Evolutionary conservation across 2,888 invertebrate genomes (phyloP), one percentile per base, ranked within the genome.

Genomic region (Lasioglossum pauxillum): DNA sequence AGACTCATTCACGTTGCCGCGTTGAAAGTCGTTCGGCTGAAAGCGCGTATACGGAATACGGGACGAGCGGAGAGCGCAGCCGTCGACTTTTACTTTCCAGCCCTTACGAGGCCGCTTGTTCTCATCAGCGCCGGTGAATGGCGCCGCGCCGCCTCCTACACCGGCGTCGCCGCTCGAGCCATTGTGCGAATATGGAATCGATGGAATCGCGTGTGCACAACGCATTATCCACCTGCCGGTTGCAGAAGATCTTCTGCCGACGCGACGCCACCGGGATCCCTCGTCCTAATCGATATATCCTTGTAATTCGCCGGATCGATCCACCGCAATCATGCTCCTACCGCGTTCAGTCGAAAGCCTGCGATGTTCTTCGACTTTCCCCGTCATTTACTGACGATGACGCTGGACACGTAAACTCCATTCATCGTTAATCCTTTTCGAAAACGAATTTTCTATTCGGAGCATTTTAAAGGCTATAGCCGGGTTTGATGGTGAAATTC

Each of bases 151-250:
- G 84, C 87, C 86, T 80, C 86, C 84, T 64, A 82, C 79, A 44
- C 87, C 83, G 78, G 75, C 80, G 83, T 80, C 81, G 80, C 78
- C 77, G 78, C 79, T 85, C 86, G 80, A 83, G 83, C 89, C 92
- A 92, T 92, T 92, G 91, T 93, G 87, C 89, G 85, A 89, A 86
- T 90, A 89, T 88, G 89, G 89, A 94, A 94, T 94, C 94, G 93
- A 94, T 94, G 93, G 88, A 93, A 92, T 94, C 92, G 94, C 94
- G 94, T 94, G 94, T 92, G 90, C 90, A 91, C 91, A 89, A 89
- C 90, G 90, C 92, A 92, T 94, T 94, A 93, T 93, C 92, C 92
- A 93, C 93, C 93, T 94, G 94, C 93, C 92, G 91, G 89, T 89
- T 91, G 90, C 93, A 93, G 93, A 93, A 93, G 93, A 92, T 92